These are phyloP conservation scores for Plagiodera versicolora DNA, from an alignment of 2,888 invertebrate genomes.

Conservation along the genomic window DNA sequence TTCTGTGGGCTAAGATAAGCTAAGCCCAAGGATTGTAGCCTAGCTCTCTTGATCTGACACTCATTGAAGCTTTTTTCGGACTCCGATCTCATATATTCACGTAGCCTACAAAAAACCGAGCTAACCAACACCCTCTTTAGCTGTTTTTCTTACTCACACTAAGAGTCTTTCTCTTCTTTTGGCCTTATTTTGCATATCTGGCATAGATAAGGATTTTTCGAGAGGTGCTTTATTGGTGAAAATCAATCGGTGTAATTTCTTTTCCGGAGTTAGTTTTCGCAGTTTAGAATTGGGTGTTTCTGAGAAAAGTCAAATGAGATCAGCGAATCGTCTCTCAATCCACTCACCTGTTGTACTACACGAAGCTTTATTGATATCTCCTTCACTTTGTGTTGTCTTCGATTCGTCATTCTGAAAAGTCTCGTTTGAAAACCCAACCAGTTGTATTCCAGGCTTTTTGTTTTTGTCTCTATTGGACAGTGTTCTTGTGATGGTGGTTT, in stretches of 20 bases:
- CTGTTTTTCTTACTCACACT: constrained; percentile 62
- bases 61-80: constrained; percentile 78
- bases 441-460: constrained; percentile 45
- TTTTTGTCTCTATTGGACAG: constrained; percentile 56
- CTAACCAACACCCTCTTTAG: neutral
- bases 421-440: constrained; percentile 52
- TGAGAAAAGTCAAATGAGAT: constrained; percentile 7
- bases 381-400: constrained; percentile 38
- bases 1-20: constrained; percentile 77
- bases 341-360: constrained; percentile 47
- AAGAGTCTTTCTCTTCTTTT: constrained; percentile 71
- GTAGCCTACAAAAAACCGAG: constrained; percentile 56
- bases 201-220: constrained; percentile 82
- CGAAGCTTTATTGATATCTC: constrained; percentile 39
- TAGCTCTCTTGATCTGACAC: constrained; percentile 64
- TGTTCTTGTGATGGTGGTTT: constrained; percentile 56
- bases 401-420: constrained; percentile 43
- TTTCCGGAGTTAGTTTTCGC: constrained; percentile 55
- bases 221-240: constrained; percentile 59
- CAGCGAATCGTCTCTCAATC: neutral
- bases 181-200: constrained; percentile 75
- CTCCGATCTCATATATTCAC: constrained; percentile 75
- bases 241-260: constrained; percentile 50
- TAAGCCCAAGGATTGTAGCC: constrained; percentile 65
- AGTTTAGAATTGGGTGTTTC: constrained; percentile 32